Base-by-base conservation (phyloP, 2,888 invertebrate genomes). In the Epinotia nisella region DNA sequence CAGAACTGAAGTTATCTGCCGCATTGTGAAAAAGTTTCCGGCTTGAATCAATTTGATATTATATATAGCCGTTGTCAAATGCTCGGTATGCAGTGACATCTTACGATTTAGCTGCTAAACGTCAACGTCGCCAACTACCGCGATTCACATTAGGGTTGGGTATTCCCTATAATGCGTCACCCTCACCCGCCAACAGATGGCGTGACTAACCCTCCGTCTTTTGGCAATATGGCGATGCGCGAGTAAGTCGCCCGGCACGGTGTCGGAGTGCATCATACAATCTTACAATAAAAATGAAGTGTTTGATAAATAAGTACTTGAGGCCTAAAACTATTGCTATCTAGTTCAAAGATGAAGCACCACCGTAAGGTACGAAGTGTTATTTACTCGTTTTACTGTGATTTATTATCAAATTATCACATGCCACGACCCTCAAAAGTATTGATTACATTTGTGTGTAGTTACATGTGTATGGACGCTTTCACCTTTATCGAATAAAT, bases 201-300 rank as follows among this genome's bases (percentile, higher is more conserved):
- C 80, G 79, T 53, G 49, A 45, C 70, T 24, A 17, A 74, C 73
- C 71, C 71, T 75, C 60, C 69, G 69, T 59, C 77, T 79, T 81
- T 79, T 80, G 78, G 79, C 81, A 80, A 76, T 76, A 80, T 82
- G 80, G 78, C 79, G 76, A 56, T 59, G 53, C 62, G 56, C 73
- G 41, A 68, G 59, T 64, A 53, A 73, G 41, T 58, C 69, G 73
- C 64, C 67, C 58, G 73, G 62, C 72, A 62, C 67, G 62, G 67
- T 61, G 62, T 73, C 75, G 70, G 62, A 24, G 58, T 58, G 58
- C 58, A 58, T 64, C 19, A 29, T 59, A 59, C 51, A 35, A 58
- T 64, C 64, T 59, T 49, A 56, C 10, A 53, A 39, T 56, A 61
- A 60, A 53, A 68, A 73, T 73, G 69, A 69, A 64, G 73, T 73